Base-by-base conservation (phyloP, 2,888 invertebrate species). In the Sylvicola cinctus region DNA sequence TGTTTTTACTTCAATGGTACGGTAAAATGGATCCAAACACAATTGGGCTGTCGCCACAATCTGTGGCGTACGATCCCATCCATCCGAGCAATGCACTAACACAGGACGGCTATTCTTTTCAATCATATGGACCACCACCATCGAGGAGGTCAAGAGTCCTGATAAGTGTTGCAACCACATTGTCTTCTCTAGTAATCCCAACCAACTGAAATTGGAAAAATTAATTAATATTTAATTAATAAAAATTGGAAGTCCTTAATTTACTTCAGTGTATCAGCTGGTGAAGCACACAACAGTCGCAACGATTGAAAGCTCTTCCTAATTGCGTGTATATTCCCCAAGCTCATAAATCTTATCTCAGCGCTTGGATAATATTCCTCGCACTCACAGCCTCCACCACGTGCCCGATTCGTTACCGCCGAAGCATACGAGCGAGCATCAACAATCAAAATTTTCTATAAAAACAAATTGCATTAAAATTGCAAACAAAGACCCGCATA, bases 1-100 rank as follows among this genome's bases (percentile, higher is more conserved):
- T n/a, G n/a, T n/a, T n/a, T 6, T 20, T 20, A 20, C 20, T 4
- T 88, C 77, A 34, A 87, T 68, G 10, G 95, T 96, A 44, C 96
- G 66, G 57, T 96, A 96, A 60, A 75, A 79, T 0, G 93, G 90
- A 65, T 96, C 96, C 27, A 95, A 66, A 49, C 95, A 62, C 29
- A 96, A 65, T 58, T 95, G 81, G 11, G 90, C 87, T 34, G 95
- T 66, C 28, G 93, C 83, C 12, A 88, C 85, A 43, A 98, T 81
- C 63, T 98, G 96, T 31, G 96, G 87, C 36, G 96, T 98, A 43
- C 96, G 70, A 61, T 98, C 96, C 96, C 96, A 96, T 31, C 96
- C 96, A 61, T 96, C 96, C 3, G 91, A 91, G 59, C 96, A 96
- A 58, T 96, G 96, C 8, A 98, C 91, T 39, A 98, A 64, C 35